Percentiles rank a stretch among this genome's conserved stretches.
Evolutionary conservation across 2,113 vertebrate genomes (phyloP).

Genomic region (Typhlomys cinereus): DNA sequence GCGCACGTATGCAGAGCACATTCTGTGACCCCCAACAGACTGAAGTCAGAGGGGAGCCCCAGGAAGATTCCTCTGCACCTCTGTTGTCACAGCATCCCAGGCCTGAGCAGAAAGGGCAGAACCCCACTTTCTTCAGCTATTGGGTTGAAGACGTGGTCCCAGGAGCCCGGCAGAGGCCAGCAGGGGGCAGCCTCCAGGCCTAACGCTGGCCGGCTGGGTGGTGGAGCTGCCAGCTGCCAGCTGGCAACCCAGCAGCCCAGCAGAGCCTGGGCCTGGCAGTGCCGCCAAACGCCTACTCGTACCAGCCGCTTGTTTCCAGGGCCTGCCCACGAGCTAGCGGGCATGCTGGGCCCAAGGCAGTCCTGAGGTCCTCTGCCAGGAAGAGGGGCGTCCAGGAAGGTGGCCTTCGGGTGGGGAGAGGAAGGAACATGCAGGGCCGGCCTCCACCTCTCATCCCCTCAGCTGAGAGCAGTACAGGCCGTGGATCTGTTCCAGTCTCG

Average conservation of each 20-base stretch:
- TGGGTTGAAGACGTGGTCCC: not conserved
- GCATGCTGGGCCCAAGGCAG: slow-evolving; percentile 17
- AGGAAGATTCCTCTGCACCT: not conserved
- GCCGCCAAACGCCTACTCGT: slow-evolving; percentile 39
- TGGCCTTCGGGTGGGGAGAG: not conserved
- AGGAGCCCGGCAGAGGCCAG: not conserved
- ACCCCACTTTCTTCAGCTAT: not conserved
- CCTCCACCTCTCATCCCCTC: not conserved
- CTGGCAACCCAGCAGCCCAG: slow-evolving; percentile 31
- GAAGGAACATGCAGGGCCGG: too few relatives aligned
- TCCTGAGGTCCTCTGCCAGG: slow-evolving; percentile 39
- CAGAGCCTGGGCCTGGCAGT: slow-evolving; percentile 26
- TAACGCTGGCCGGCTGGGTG: not conserved
- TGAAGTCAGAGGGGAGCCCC: not conserved
- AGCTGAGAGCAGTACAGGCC: not conserved
- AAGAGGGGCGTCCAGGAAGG: not conserved
- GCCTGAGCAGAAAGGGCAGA: not conserved
- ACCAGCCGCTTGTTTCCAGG: slow-evolving; percentile 48
- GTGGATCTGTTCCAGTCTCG: not conserved
- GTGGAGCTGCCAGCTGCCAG: not conserved
- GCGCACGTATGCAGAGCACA: too few relatives aligned
- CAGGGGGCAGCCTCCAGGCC: not conserved
- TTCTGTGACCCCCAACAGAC: not conserved
- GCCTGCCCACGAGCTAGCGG: slow-evolving; percentile 49
- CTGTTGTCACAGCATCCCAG: not conserved